These are phyloP conservation scores for Pyrochroa serraticornis DNA, from an alignment of 2,888 invertebrate species.

Conservation along the genomic window DNA sequence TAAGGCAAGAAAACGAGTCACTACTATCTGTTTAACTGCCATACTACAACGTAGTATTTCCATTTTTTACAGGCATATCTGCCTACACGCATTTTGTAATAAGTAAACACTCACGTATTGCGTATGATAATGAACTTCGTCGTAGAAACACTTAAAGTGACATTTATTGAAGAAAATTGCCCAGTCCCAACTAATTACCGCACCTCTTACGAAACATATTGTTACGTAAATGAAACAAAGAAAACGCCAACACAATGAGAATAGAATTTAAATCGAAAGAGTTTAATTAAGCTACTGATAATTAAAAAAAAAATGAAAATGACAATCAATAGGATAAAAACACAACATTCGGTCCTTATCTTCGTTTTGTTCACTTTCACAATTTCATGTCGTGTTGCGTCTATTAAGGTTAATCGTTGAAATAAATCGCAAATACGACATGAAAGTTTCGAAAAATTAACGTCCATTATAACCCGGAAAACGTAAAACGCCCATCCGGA, in stretches of 20 bases:
- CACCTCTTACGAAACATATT: constrained; percentile 2
- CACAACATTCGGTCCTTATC: neutral
- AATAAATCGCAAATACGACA: neutral
- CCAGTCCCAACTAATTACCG: constrained; percentile 2
- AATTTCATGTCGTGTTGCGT: neutral
- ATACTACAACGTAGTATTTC: neutral
- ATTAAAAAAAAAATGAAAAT: neutral
- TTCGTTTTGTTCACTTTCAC: neutral
- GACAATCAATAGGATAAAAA: too few relatives aligned
- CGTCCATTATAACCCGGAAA: neutral
- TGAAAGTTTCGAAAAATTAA: neutral
- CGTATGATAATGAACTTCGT: constrained; percentile 6
- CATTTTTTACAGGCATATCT: neutral
- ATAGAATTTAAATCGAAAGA: neutral
- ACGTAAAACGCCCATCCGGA: neutral
- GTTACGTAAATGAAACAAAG: neutral
- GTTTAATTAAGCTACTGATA: neutral
- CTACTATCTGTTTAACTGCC: constrained; percentile 1
- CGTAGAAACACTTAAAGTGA: neutral
- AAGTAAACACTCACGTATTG: neutral
- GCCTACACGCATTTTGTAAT: too few relatives aligned
- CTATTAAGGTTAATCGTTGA: neutral
- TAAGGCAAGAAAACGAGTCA: neutral
- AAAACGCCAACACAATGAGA: neutral
- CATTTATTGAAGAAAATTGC: neutral